phyloP scores from a whole-genome alignment of 1,140 invertebrate species.

The Teleopsis dalmanni region DNA sequence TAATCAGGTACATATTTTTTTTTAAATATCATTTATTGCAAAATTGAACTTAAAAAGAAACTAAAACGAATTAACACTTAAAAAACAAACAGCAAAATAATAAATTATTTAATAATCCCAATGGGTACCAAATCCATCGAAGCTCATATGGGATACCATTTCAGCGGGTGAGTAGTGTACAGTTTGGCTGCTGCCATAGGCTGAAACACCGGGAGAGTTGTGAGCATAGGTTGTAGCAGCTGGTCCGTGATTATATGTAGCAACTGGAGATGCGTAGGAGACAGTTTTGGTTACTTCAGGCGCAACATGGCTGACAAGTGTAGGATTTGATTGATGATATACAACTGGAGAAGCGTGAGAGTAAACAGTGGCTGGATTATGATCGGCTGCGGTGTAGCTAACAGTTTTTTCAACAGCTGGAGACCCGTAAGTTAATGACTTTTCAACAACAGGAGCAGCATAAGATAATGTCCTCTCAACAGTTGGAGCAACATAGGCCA shows the following conservation, averaged over 20 bases:
- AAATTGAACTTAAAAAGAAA: no score
- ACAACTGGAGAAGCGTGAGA: not conserved
- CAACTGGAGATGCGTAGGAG: conserved; percentile 13
- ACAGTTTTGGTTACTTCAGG: not conserved
- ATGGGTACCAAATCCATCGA: conserved; percentile 48
- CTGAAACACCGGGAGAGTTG: conserved; percentile 26
- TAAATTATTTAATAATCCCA: conserved; percentile 45
- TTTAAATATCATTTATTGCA: no score
- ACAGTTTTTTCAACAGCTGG: no score
- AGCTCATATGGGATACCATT: conserved; percentile 49
- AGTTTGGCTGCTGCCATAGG: conserved; percentile 28
- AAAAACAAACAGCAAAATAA: no score
- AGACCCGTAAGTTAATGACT: no score
- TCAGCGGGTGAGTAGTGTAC: conserved; percentile 48
- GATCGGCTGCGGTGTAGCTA: not conserved
- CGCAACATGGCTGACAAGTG: conserved; percentile 11
- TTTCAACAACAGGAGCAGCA: conserved; percentile 42
- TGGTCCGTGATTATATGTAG: conserved; percentile 20
- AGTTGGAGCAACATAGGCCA: conserved; percentile 26
- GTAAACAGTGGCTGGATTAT: not conserved
- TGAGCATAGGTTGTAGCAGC: conserved; percentile 17
- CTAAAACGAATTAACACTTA: no score
- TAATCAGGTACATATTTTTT: no score
- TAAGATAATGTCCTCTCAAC: conserved; percentile 47
- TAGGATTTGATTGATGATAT: not conserved